phyloP scores from a whole-genome alignment of 1,140 invertebrate genomes.

The Lamellibrachia luymesi region DNA sequence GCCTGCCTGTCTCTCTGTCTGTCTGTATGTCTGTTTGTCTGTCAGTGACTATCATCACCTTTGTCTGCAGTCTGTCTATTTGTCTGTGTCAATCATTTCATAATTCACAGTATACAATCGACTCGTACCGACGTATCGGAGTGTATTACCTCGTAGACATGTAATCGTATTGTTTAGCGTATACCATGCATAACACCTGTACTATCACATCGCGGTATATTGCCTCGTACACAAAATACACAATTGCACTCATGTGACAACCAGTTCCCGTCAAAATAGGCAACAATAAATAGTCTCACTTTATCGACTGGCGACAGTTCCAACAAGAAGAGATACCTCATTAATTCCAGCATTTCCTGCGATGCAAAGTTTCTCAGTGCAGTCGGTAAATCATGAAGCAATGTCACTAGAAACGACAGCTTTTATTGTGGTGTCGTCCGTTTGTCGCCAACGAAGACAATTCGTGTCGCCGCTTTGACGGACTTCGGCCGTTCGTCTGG shows the following conservation, averaged over 20 bases:
- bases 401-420: neutral
- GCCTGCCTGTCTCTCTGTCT: too few species aligned
- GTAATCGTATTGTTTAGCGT: too few species aligned
- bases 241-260: neutral
- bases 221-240: neutral
- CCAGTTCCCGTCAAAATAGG: neutral
- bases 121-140: too few species aligned
- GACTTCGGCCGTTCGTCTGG: neutral
- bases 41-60: too few species aligned
- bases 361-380: neutral
- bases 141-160: too few species aligned
- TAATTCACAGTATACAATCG: too few species aligned
- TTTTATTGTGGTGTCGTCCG: neutral
- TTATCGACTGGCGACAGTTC: neutral
- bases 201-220: neutral
- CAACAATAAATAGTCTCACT: neutral
- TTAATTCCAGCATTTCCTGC: neutral
- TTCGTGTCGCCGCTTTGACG: neutral
- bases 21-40: too few species aligned
- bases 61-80: too few species aligned
- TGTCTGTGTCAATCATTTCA: too few species aligned
- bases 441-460: neutral
- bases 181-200: neutral
- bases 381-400: neutral
- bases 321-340: neutral